These are phyloP conservation scores for Gavialis gangeticus DNA, from an alignment of 2,113 vertebrate genomes.

Conservation along the genomic window DNA sequence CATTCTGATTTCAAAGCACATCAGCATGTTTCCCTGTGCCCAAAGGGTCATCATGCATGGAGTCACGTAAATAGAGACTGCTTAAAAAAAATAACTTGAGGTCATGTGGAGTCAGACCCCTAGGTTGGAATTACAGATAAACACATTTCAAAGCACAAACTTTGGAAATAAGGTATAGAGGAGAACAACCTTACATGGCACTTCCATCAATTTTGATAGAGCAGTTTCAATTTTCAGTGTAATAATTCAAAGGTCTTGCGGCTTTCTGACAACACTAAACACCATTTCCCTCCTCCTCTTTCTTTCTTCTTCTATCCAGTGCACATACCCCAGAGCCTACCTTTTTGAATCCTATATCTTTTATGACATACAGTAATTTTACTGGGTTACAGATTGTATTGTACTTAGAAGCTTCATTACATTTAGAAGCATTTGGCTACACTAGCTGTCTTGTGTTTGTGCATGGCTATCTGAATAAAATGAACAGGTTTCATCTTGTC, in stretches of 20 bases:
- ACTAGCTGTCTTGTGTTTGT: background rate
- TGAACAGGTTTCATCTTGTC: background rate
- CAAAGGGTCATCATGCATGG: slow-evolving; percentile 49
- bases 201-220: slow-evolving; percentile 39
- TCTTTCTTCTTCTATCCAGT: slow-evolving; percentile 7
- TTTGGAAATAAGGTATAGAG: slow-evolving; percentile 20
- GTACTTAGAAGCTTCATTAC: background rate
- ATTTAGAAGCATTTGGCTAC: background rate
- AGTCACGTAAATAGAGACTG: slow-evolving; percentile 40
- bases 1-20: slow-evolving; percentile 60
- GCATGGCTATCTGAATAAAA: background rate
- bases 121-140: slow-evolving; percentile 47
- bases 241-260: slow-evolving; percentile 18
- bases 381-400: background rate
- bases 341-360: background rate
- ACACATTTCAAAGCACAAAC: slow-evolving; percentile 38
- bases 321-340: background rate
- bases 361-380: slow-evolving; percentile 22
- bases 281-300: background rate
- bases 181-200: background rate
- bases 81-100: slow-evolving; percentile 58
- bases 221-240: slow-evolving; percentile 31
- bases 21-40: slow-evolving; percentile 8
- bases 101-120: background rate
- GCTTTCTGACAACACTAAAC: background rate